Percentiles rank a stretch among this genome's conserved stretches.
These are phyloP conservation scores for Deilephila porcellus DNA, from an alignment of 2,888 invertebrate species.

Conservation along the genomic window DNA sequence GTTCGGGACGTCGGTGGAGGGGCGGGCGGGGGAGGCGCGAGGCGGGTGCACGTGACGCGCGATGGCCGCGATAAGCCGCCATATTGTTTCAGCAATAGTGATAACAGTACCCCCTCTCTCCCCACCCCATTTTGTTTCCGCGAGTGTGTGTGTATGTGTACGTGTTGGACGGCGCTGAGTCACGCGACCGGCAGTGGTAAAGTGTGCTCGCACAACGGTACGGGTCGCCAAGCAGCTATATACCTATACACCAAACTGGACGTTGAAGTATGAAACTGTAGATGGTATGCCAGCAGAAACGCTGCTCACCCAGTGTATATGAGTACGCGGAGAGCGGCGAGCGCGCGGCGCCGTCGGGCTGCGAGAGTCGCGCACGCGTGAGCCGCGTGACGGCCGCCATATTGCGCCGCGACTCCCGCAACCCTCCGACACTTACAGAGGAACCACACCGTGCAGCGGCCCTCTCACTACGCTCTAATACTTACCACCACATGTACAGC, in stretches of 20 bases:
- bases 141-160: not conserved
- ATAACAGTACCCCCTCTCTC: constrained; percentile 32
- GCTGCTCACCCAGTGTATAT: not conserved
- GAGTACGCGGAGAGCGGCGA: not conserved
- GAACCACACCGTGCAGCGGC: not conserved
- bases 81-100: constrained; percentile 69
- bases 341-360: not conserved
- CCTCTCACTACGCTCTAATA: not conserved
- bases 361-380: not conserved
- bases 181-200: not conserved
- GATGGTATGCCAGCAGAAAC: not conserved
- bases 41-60: constrained; percentile 63
- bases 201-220: not conserved
- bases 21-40: constrained; percentile 45
- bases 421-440: not conserved
- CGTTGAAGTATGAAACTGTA: not conserved
- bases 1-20: constrained; percentile 44
- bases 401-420: not conserved
- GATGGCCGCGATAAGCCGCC: constrained; percentile 70
- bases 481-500: no score
- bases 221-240: no score
- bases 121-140: constrained; percentile 17
- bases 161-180: not conserved
- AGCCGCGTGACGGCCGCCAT: not conserved
- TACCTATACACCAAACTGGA: not conserved